Base-by-base conservation (phyloP, 2,888 invertebrate species). In the Marronus borbonicus region DNA sequence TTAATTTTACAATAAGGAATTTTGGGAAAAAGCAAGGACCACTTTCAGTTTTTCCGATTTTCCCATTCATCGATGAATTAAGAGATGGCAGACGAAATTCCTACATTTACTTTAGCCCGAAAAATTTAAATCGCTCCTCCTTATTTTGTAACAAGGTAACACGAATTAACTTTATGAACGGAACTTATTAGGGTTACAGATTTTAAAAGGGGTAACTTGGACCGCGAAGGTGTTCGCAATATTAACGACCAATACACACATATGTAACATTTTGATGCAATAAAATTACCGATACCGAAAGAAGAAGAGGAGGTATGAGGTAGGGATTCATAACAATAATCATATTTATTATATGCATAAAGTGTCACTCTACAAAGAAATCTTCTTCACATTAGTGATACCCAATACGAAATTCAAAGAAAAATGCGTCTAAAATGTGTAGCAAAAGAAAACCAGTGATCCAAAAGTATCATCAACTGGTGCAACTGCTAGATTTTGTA, bases 81-180 rank as follows among this genome's bases (percentile, higher is more conserved):
- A 17, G n/a, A n/a, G 24, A 24, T 24, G 24, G 1, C 2, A 1
- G 24, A 2, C 24, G 24, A 24, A 24, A 24, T 24, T 31, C 5
- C 5, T 31, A 5, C 31, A 5, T 31, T 31, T 31, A 44, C 8
- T 44, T 44, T 12, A 44, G 44, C 8, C 2, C 8, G 44, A 44
- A 49, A 69, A 78, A 78, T 69, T 62, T 86, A 86, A 86, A 86
- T 86, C 85, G 4, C 31, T 31, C 31, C 31, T 31, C 5, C 5
- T 31, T 5, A 31, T 31, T 31, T 31, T 31, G 5, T 5, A 31
- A 31, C 31, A 31, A 31, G 31, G 31, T 31, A 31, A 87, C 84
- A 86, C 86, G 86, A 86, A 87, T 87, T 86, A 86, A 86, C 86
- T 85, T 84, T 85, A 84, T 85, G 85, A 86, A 86, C 85, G 84